phyloP scores from a whole-genome alignment of 2,888 invertebrate species.

The Opisthograptis luteolata region DNA sequence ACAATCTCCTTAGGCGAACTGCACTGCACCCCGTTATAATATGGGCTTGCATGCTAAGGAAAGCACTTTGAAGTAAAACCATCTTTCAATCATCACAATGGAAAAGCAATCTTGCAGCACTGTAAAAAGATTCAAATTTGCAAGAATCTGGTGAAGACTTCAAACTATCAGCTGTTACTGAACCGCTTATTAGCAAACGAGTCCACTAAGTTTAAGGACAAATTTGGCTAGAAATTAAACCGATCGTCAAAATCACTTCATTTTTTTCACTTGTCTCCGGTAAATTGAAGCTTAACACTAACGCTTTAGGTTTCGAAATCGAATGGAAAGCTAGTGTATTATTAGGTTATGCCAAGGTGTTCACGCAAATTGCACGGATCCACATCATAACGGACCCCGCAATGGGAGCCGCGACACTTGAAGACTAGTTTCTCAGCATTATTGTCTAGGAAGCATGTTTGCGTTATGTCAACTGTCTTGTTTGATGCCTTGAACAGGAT shows the following conservation, averaged over 20 bases:
- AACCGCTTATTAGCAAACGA: not conserved
- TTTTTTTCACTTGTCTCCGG: not conserved
- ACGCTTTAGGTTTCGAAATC: not conserved
- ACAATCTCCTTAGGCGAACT: constrained; percentile 28
- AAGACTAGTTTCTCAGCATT: constrained; percentile 27
- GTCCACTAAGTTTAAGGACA: not conserved
- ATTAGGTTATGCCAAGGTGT: constrained; percentile 14
- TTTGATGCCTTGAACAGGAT: constrained; percentile 30
- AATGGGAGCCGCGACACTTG: constrained; percentile 24
- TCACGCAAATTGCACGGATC: constrained; percentile 37
- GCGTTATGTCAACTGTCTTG: constrained; percentile 32
- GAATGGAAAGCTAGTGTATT: constrained; percentile 1
- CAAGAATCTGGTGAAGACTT: not conserved
- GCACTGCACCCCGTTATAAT: constrained; percentile 24
- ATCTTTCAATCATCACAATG: not conserved
- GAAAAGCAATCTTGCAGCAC: not conserved
- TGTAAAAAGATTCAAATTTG: not conserved
- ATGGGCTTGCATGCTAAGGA: constrained; percentile 14
- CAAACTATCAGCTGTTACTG: not conserved
- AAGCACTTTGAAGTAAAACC: constrained; percentile 1
- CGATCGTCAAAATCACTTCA: constrained; percentile 6
- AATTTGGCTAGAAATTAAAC: too few species aligned
- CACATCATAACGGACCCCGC: constrained; percentile 38
- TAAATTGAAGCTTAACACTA: not conserved
- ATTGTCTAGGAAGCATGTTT: constrained; percentile 25